phyloP scores from a whole-genome alignment of 2,888 invertebrate species.

The Lordiphosa andalusiaca region DNA sequence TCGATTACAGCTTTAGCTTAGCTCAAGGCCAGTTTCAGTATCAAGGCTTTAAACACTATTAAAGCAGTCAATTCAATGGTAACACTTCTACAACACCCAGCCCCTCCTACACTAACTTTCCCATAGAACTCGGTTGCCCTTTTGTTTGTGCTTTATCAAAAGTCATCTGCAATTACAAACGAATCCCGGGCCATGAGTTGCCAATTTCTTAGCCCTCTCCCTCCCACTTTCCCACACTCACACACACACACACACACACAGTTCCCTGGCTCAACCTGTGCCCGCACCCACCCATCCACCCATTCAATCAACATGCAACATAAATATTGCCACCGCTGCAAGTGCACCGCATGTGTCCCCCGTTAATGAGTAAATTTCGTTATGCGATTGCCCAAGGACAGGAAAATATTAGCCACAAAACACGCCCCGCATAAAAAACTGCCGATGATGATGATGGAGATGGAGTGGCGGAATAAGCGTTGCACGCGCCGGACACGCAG shows the following conservation, averaged over 20 bases:
- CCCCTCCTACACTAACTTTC: no score
- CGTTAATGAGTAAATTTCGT: slow-evolving; percentile 66
- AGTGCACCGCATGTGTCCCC: slow-evolving; percentile 71
- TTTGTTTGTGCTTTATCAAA: slow-evolving; percentile 1
- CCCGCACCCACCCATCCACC: slow-evolving; percentile 38
- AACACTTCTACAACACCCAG: no score
- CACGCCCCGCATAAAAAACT: slow-evolving; percentile 72
- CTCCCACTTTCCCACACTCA: slow-evolving; percentile 22
- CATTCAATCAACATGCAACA: slow-evolving; percentile 54
- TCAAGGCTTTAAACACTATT: no score
- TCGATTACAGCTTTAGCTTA: no score
- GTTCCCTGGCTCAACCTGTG: slow-evolving; percentile 26
- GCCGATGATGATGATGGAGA: slow-evolving; percentile 1
- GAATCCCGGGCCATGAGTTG: slow-evolving; percentile 3
- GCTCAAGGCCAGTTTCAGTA: no score
- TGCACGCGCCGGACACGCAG: slow-evolving; percentile 56
- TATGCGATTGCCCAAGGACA: slow-evolving; percentile 51
- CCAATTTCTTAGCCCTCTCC: slow-evolving; percentile 23
- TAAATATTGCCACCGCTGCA: slow-evolving; percentile 50
- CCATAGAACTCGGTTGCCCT: no score
- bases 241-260: no score
- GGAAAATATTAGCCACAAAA: slow-evolving; percentile 79
- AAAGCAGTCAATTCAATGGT: no score
- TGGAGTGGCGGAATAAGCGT: slow-evolving; percentile 19
- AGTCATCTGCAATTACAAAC: slow-evolving; percentile 2